Evolutionary conservation across 2,888 invertebrate species (phyloP), one percentile per base, ranked within the genome.

Genomic region (Taenaris catops): DNA sequence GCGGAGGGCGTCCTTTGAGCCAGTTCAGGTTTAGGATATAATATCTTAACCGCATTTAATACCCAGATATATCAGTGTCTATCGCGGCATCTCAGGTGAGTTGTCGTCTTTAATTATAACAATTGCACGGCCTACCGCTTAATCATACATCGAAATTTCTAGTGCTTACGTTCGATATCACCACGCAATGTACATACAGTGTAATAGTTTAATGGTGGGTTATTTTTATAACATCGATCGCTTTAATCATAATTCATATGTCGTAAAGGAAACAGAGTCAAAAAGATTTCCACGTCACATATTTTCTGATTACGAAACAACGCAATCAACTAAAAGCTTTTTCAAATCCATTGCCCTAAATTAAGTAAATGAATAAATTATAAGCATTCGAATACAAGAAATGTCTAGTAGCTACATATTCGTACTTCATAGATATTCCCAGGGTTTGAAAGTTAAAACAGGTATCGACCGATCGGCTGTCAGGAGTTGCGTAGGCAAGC

Each of bases 61-160:
- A 23, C 18, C 17, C 32, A 32, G 11, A 26, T 42, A 35, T 34
- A 46, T 28, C 39, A 41, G 51, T 49, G 49, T 40, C 51, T 41
- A 36, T 48, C 34, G 46, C 41, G 41, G 27, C 36, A 38, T 41
- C 48, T 48, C 46, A 42, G 59, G 59, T 59, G 49, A 58, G 59
- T 56, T 25, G 28, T 23, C 11, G 16, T 16, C 27, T 27, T 25
- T 26, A 43, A 39, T 41, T 44, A 41, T 38, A 38, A 44, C 40
- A 41, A 25, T 25, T 46, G 60, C 78, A 78, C 69, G 34, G 47
- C 52, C n/a, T 51, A 55, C 55, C 52, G 76, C 75, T 79, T 79
- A 39, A 51, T 43, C 32, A 44, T 60, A 66, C 55, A 31, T 33
- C 32, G 67, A 72, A 68, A 56, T 56, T 73, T 74, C 65, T 67